Evolutionary conservation across 2,797 vertebrate genomes (phyloP).

Genomic region (Argyrosomus regius): DNA sequence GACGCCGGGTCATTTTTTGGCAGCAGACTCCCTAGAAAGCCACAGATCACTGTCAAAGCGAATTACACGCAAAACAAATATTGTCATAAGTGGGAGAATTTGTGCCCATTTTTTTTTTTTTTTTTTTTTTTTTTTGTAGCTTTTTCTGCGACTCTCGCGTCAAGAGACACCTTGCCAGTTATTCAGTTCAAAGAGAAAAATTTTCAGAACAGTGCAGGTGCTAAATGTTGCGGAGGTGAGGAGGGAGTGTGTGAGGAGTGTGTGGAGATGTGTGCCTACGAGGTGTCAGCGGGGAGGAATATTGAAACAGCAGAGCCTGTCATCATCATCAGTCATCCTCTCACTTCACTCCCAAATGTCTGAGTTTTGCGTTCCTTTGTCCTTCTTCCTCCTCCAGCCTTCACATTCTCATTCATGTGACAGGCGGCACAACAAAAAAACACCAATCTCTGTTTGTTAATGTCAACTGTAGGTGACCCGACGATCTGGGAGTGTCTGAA

Average conservation of each 20-base stretch:
- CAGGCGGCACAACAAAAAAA: conserved; percentile 70
- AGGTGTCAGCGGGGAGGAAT: conserved; percentile 81
- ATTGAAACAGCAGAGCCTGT: conserved; percentile 81
- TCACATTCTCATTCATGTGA: conserved; percentile 73
- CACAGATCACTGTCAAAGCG: conserved; percentile 69
- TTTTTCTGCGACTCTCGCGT: conserved; percentile 57
- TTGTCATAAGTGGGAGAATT: conserved; percentile 64
- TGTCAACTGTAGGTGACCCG: conserved; percentile 80
- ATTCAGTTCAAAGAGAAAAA: conserved; percentile 75
- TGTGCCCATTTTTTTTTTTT: conserved; percentile 31
- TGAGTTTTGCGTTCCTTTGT: conserved; percentile 81
- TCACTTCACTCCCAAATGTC: conserved; percentile 80
- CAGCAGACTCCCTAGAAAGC: conserved; percentile 60
- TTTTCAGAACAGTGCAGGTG: conserved; percentile 73
- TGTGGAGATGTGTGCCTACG: conserved; percentile 58
- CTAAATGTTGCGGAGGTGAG: conserved; percentile 78
- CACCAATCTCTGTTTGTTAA: conserved; percentile 69
- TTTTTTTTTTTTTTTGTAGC: conserved; percentile 27
- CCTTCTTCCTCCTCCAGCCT: conserved; percentile 72
- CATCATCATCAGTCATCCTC: conserved; percentile 82
- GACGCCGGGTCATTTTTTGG: conserved; percentile 35
- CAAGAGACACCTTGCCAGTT: conserved; percentile 68
- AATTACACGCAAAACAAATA: conserved; percentile 75
- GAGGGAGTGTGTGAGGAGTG: conserved; percentile 63
- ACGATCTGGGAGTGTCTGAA: conserved; percentile 76